A percentile compares a stretch with the other conserved stretches of the same genome.
Conservation (phyloP, 2,113 vertebrate genomes). For the Etheostoma cragini region DNA sequence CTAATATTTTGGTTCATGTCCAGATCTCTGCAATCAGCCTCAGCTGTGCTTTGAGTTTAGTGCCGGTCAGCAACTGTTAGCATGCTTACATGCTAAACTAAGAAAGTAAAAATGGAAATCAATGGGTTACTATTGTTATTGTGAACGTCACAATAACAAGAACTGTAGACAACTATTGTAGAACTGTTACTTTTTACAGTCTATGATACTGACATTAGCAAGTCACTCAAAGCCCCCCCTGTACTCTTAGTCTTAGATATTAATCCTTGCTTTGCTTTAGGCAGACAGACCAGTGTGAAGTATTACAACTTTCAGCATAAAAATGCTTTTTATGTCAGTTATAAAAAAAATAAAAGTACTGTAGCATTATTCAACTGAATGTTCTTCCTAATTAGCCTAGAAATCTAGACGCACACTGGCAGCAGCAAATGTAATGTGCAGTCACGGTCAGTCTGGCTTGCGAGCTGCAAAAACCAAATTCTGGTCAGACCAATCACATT, state of each 20-base stretch:
- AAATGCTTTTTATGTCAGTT: not conserved
- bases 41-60: not conserved
- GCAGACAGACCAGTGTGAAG: not conserved
- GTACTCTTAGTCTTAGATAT: not conserved
- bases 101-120: not conserved
- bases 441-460: too few species aligned
- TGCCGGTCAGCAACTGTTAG: not conserved
- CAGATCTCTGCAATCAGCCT: not conserved
- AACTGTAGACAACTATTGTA: too few species aligned
- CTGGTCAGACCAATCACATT: too few species aligned
- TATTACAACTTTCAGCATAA: not conserved
- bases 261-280: not conserved
- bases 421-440: too few species aligned
- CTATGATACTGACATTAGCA: not conserved
- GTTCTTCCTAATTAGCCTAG: not conserved
- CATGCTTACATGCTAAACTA: not conserved
- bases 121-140: not conserved
- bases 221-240: not conserved
- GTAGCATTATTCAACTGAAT: not conserved
- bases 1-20: not conserved
- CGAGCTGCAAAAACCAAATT: too few species aligned
- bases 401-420: too few species aligned
- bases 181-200: too few species aligned
- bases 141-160: too few species aligned
- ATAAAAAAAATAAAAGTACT: not conserved